Conservation (phyloP, 2,113 vertebrate species). For the Syngnathus scovelli region DNA sequence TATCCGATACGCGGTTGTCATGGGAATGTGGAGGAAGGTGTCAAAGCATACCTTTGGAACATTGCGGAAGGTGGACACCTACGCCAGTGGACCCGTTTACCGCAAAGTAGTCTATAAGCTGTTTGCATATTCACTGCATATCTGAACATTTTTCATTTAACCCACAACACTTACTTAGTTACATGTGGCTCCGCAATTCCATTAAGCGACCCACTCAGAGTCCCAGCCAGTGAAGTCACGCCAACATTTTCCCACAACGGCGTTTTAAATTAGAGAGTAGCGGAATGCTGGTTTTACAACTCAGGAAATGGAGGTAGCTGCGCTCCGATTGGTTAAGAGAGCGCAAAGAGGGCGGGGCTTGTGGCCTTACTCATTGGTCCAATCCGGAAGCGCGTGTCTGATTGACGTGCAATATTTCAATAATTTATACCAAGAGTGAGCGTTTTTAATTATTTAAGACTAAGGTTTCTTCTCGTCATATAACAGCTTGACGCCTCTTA, state of each 20-base stretch:
- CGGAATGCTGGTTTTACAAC: slow-evolving; percentile 37
- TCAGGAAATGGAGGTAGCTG: slow-evolving; percentile 62
- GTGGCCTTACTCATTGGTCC: slow-evolving; percentile 53
- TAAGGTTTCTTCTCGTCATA: slow-evolving; percentile 30
- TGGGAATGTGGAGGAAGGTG: slow-evolving; percentile 43
- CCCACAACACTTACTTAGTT: slow-evolving; percentile 32
- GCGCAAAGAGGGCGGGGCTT: slow-evolving; percentile 7
- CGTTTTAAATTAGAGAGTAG: slow-evolving; percentile 32
- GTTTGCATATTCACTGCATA: slow-evolving; percentile 34
- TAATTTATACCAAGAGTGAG: slow-evolving; percentile 59
- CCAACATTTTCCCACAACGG: slow-evolving; percentile 16
- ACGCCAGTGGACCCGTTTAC: slow-evolving; percentile 12
- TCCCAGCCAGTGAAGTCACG: slow-evolving; percentile 8
- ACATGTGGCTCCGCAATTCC: slow-evolving; percentile 18
- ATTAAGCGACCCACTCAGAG: background rate
- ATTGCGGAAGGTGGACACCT: background rate
- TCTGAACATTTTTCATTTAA: too few relatives aligned
- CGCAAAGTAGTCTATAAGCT: slow-evolving; percentile 51
- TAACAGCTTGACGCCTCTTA: background rate
- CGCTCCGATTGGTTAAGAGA: slow-evolving; percentile 56
- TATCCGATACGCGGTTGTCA: slow-evolving; percentile 58
- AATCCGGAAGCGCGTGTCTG: slow-evolving; percentile 16
- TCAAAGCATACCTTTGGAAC: slow-evolving; percentile 43
- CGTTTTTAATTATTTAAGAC: slow-evolving; percentile 56
- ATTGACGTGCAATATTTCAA: slow-evolving; percentile 53